Evolutionary conservation across 1,140 invertebrate genomes (phyloP), one percentile per base, ranked within the genome.

Genomic region (Eulimnadia texana): DNA sequence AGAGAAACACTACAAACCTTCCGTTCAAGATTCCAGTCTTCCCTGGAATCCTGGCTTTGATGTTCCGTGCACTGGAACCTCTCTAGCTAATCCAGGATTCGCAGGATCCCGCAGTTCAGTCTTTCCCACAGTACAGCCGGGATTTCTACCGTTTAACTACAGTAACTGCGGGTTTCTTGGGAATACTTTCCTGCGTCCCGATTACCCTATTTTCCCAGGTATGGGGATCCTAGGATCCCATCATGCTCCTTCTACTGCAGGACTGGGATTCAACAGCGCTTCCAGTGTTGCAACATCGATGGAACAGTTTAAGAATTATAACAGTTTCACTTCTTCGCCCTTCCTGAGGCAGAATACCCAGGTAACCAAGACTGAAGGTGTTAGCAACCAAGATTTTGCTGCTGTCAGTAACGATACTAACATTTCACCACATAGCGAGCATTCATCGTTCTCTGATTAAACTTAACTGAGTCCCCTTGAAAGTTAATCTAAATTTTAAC

Each of bases 201-300:
- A 61, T 42, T 61, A 61, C 29, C 60, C 60, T 19, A 51, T 61
- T 3, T 61, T 61, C 33, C 60, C 60, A 1, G 60, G 60, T 9
- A 61, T 61, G 60, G 53, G 53, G 22, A 29, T 54, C 3, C 60
- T 57, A 19, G 55, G 27, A 19, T 11, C 55, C 2, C 33, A 42
- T 42, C 33, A 42, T 9, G 55, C 55, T 19, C 24, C 27, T 19
- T 23, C 24, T 29, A 28, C 55, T 23, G 23, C 55, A 0, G 27
- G 33, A 57, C 13, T 13, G 9, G 28, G 25, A 1, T 29, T 33
- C 27, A 11, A 22, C 3, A 33, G 29, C 16, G 20, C 25, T 6
- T 19, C 33, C 3, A 57, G 19, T 9, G 23, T 27, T 10, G 52
- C 52, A 27, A 16, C 19, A 0, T 54, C 24, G 11, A 33, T 33